A percentile compares a stretch with the other conserved stretches of the same genome.
Conservation (phyloP, 2,888 invertebrate genomes). For the Panopea generosa region DNA sequence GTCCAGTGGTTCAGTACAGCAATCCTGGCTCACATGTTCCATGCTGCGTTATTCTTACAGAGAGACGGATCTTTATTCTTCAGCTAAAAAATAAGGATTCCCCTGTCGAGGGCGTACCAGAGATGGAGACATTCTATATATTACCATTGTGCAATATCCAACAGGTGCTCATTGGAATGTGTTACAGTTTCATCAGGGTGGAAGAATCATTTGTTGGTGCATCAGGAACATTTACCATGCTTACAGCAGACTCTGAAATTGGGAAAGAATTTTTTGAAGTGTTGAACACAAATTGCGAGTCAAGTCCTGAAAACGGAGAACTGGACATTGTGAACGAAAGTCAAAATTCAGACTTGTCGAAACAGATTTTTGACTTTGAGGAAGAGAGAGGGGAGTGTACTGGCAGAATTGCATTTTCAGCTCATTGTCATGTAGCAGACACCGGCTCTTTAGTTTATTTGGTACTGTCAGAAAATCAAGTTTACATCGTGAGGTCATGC, state of each 20-base stretch:
- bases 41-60: conserved; percentile 78
- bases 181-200: conserved; percentile 77
- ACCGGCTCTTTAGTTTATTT: conserved; percentile 66
- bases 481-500: conserved; percentile 78
- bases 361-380: conserved; percentile 70
- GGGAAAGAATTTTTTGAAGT: conserved; percentile 78
- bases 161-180: conserved; percentile 79
- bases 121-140: conserved; percentile 78
- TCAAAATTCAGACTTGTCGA: conserved; percentile 71
- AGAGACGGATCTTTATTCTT: conserved; percentile 75
- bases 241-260: conserved; percentile 72
- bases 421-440: conserved; percentile 65
- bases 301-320: conserved; percentile 46
- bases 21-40: conserved; percentile 67
- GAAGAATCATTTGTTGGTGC: conserved; percentile 83
- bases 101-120: conserved; percentile 74
- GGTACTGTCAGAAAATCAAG: conserved; percentile 77
- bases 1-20: conserved; percentile 76
- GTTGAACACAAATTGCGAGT: conserved; percentile 57
- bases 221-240: conserved; percentile 79
- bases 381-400: conserved; percentile 73
- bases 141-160: conserved; percentile 81
- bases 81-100: conserved; percentile 66
- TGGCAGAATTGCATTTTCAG: conserved; percentile 70
- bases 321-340: conserved; percentile 70